A percentile compares a stretch with the other conserved stretches of the same genome.
phyloP scores from a whole-genome alignment of 2,113 vertebrate species.

The Plotosus lineatus region DNA sequence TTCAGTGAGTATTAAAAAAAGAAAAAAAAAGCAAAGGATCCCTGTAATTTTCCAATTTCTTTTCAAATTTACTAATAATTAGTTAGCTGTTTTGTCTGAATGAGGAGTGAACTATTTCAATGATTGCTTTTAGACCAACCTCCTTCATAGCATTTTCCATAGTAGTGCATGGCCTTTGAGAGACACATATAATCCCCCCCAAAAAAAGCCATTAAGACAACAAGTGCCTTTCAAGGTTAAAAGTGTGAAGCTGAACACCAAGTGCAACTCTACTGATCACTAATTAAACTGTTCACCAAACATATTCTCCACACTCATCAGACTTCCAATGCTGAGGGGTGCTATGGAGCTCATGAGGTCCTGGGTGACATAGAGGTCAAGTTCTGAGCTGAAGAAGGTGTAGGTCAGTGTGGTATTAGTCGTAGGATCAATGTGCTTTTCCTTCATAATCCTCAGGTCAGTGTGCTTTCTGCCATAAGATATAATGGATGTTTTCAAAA shows the following conservation, averaged over 20 bases:
- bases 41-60: not conserved
- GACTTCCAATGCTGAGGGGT: slow-evolving; percentile 1
- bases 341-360: slow-evolving; percentile 9
- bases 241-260: not conserved
- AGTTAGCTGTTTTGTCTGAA: not conserved
- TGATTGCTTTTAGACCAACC: not conserved
- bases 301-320: slow-evolving; percentile 27
- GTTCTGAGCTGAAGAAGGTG: slow-evolving; percentile 23
- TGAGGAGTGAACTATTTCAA: not conserved
- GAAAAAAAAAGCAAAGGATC: too few relatives aligned
- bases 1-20: too few relatives aligned
- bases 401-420: slow-evolving; percentile 42
- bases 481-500: slow-evolving; percentile 42
- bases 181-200: slow-evolving; percentile 8
- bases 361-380: slow-evolving; percentile 26
- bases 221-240: slow-evolving; percentile 13
- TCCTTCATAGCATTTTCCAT: too few relatives aligned
- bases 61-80: not conserved
- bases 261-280: not conserved
- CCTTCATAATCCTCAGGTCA: not conserved
- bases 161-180: not conserved
- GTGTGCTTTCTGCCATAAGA: not conserved
- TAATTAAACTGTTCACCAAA: not conserved
- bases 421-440: slow-evolving; percentile 32
- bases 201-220: not conserved